Percentiles rank a stretch among this genome's conserved stretches.
phyloP scores from a whole-genome alignment of 2,797 vertebrate genomes.

The Xiphorhynchus erythropygius region DNA sequence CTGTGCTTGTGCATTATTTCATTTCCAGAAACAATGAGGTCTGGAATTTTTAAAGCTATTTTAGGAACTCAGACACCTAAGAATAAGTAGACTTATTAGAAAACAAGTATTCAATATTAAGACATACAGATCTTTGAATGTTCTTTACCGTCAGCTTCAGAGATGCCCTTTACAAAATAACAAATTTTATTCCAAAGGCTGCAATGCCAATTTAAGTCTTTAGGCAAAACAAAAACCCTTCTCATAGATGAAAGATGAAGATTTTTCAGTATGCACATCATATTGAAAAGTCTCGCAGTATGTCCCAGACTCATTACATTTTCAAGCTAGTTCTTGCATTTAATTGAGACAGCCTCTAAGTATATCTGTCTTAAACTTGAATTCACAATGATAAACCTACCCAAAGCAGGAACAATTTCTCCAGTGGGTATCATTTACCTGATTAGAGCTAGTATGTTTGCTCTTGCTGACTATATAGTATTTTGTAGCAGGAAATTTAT shows the following conservation, averaged over 20 bases:
- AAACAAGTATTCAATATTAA: background rate
- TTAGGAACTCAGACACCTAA: background rate
- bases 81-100: background rate
- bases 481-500: background rate
- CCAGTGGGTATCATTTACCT: background rate
- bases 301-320: background rate
- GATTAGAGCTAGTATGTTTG: background rate
- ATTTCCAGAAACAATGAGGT: background rate
- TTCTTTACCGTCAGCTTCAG: background rate
- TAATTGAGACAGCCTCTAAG: background rate
- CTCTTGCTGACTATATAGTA: background rate
- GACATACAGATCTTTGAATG: background rate
- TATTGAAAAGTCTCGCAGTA: background rate
- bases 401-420: background rate
- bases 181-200: background rate
- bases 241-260: background rate
- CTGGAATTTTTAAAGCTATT: background rate
- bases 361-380: background rate
- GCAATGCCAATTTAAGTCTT: background rate
- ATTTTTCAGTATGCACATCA: background rate
- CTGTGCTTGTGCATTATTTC: background rate
- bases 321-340: background rate
- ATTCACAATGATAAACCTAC: background rate
- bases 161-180: background rate
- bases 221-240: background rate